Base-by-base conservation (phyloP, 2,113 vertebrate species). In the Xenopus laevis region DNA sequence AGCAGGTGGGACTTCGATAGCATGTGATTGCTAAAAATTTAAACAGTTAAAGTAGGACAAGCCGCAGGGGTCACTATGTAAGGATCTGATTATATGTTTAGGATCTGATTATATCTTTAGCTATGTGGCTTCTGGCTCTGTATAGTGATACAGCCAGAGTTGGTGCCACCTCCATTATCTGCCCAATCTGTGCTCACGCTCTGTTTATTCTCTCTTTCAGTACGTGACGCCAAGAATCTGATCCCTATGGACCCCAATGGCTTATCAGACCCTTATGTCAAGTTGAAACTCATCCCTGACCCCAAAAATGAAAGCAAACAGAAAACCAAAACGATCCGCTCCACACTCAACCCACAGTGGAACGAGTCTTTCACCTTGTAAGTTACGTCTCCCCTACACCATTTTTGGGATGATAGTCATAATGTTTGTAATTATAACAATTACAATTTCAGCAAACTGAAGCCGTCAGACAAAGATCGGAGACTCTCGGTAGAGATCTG, bases 201-300 rank as follows among this genome's bases (percentile, higher is more conserved):
- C 2, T 27, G 23, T 27, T 27, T 40, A 2, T 17, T 79, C 44
- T 82, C 18, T 73, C 82, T 82, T 75, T 46, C 84, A 98, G 96
- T 98, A 74, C 89, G 94, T 70, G 96, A 98, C 69, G 96, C 95
- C 60, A 94, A 94, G 81, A 98, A 98, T 81, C 87, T 98, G 63
- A 98, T 98, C 84, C 96, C 96, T 16, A 98, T 98, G 96, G 96
- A 98, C 84, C 96, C 96, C 13, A 98, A 98, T n/a, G 96, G 96
- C 58, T 92, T 95, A 74, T 98, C 96, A 59, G 96, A 98, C 79
- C 96, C 96, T 0, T 98, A 98, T 0, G 95, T 98, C 63, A 98
- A 98, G 83, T 94, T 98, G 83, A 98, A 98, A 80, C 94, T 98
- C 65, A 97, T 96, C 82, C 96, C 96, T 10, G 96, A 98, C 75